Evolutionary conservation across 2,888 invertebrate species (phyloP).

Genomic region (Didymodactylos carnosus): DNA sequence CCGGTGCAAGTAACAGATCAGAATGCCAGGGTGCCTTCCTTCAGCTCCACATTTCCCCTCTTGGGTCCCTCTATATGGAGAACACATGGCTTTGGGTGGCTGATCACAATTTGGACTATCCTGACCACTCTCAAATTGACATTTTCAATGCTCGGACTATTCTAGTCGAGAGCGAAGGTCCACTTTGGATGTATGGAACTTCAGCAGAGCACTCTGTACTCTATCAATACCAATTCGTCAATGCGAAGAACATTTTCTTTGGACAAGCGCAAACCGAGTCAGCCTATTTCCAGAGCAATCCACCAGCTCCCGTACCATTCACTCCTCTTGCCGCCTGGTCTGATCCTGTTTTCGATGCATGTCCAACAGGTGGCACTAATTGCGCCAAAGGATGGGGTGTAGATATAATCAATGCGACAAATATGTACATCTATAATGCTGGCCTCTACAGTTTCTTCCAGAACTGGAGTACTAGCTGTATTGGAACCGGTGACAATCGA

Average conservation of each 20-base stretch:
- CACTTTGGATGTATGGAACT: not conserved
- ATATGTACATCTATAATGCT: not conserved
- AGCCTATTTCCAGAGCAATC: not conserved
- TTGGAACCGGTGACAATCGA: not conserved
- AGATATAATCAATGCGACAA: not conserved
- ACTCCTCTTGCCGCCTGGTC: not conserved
- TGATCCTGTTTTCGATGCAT: not conserved
- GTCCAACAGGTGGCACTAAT: not conserved
- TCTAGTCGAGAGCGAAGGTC: not conserved
- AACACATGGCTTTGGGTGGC: not conserved
- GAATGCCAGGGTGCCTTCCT: not conserved
- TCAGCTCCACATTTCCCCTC: not conserved
- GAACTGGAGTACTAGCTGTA: not conserved
- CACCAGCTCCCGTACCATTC: not conserved
- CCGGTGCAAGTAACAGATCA: not conserved
- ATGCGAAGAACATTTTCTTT: not conserved
- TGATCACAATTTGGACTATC: not conserved
- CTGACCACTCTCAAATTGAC: not conserved
- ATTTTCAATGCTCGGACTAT: not conserved
- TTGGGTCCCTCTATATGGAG: not conserved
- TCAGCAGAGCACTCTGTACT: not conserved
- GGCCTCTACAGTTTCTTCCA: not conserved
- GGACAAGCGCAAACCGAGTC: not conserved
- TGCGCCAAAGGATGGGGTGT: not conserved
- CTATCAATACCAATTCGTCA: not conserved